A percentile compares a stretch with the other conserved stretches of the same genome.
Conservation (phyloP, 2,797 vertebrate genomes). For the Anguilla megastoma region DNA sequence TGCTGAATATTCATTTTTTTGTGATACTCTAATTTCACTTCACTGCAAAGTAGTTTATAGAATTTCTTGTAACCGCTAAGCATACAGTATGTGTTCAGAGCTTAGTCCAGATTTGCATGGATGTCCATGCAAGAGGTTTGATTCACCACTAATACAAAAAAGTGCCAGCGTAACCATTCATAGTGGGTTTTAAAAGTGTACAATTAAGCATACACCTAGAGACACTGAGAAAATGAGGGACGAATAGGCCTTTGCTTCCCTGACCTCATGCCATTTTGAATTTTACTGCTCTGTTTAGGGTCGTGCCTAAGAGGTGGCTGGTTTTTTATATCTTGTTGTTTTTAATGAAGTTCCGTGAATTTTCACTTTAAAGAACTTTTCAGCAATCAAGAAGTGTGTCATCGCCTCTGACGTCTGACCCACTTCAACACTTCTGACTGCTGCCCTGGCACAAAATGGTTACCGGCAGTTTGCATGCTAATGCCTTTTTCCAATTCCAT, state of each 20-base stretch:
- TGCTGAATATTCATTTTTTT: neutral
- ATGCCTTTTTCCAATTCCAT: constrained; percentile 34
- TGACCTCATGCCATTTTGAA: neutral
- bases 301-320: neutral
- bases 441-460: constrained; percentile 11
- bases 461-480: constrained; percentile 22
- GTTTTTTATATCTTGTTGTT: neutral
- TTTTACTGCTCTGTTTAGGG: constrained; percentile 4
- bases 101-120: neutral
- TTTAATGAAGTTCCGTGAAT: neutral
- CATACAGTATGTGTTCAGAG: neutral
- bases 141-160: neutral
- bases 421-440: constrained; percentile 14
- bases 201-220: neutral
- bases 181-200: neutral
- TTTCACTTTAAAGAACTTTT: constrained; percentile 9
- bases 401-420: constrained; percentile 2
- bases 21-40: neutral
- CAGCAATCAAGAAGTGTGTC: neutral
- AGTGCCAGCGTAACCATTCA: neutral
- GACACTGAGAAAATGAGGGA: neutral
- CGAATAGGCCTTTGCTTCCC: neutral
- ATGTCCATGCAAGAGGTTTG: neutral
- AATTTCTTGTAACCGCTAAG: neutral
- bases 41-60: neutral